Base-by-base conservation (phyloP, 92 coral and sea anemone genomes). In the Galaxea fascicularis region DNA sequence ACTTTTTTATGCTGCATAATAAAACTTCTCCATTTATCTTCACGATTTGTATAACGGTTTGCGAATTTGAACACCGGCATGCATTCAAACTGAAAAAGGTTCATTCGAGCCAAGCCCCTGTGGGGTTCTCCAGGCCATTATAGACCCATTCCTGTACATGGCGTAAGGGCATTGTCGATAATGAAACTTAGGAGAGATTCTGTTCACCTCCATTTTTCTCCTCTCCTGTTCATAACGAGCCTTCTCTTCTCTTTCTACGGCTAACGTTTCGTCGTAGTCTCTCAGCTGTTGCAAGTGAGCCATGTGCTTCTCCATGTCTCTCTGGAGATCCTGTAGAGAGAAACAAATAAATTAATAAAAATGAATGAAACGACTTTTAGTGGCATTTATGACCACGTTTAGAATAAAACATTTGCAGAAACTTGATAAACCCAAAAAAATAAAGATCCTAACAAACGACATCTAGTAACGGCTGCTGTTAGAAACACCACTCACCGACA, bases 271-370 rank as follows among this genome's bases (percentile, higher is more conserved):
- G 60, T 91, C 94, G 30, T 79, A 91, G 66, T 91, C 94, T 18
- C 88, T 91, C 27, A 91, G 70, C 77, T 88, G 91, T 45, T 91
- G 94, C 74, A 91, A 79, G 68, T 87, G 65, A 26, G 82, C 89
- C 76, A 88, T 74, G 78, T 91, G 91, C 52, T 88, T 88, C 62
- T 91, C 70, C 94, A 91, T 88, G 58, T 91, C 94, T 4, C 72
- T 72, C 76, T 91, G 89, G 64, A 91, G 64, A 25, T 84, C 90
- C 94, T 91, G 71, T 31, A 17, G 22, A 44, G 30, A 26, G 39
- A 16, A 27, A 14, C 5, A 31, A 10, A 20, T 16, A 53, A 0
- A 71, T 21, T 8, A 11, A 45, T 17, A 46, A 3, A 71, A 22
- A 10, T 15, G 0, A 52, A 5, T 27, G 51, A 24, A 25, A 44